These are phyloP conservation scores for Meiosimyza platycephala DNA, from an alignment of 2,888 invertebrate genomes.

Conservation along the genomic window DNA sequence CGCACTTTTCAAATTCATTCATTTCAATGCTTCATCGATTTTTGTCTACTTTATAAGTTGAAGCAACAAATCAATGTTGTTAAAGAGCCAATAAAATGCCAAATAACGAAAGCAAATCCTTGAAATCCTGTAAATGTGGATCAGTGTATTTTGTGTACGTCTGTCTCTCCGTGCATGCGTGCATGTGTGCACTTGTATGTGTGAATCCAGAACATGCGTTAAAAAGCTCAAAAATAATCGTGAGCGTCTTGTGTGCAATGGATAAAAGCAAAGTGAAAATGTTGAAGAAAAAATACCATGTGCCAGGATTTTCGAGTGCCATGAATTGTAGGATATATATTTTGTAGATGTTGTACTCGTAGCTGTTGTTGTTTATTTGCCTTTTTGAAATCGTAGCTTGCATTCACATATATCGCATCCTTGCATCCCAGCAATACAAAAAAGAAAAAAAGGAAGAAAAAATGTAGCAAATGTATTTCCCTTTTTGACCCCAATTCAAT, in stretches of 20 bases:
- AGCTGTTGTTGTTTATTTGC: too few relatives aligned
- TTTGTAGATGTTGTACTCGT: too few relatives aligned
- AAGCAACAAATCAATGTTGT: slow-evolving; percentile 13
- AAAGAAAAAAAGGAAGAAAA: too few relatives aligned
- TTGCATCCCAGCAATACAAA: too few relatives aligned
- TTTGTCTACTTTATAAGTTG: not conserved
- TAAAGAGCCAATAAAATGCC: slow-evolving; percentile 23
- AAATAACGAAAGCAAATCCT: slow-evolving; percentile 26
- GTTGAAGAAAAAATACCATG: not conserved
- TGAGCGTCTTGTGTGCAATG: not conserved
- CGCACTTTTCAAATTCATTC: too few relatives aligned
- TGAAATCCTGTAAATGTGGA: not conserved
- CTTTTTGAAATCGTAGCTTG: too few relatives aligned
- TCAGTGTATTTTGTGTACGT: not conserved
- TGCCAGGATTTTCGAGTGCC: slow-evolving; percentile 10
- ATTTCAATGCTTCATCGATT: slow-evolving; percentile 12
- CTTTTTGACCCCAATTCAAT: too few relatives aligned
- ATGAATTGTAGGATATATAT: slow-evolving; percentile 9
- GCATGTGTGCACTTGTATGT: not conserved
- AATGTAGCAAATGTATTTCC: too few relatives aligned
- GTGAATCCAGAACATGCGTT: slow-evolving; percentile 28
- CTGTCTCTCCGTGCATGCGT: not conserved
- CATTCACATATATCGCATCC: too few relatives aligned
- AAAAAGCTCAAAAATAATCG: slow-evolving; percentile 24
- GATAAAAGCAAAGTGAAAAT: not conserved